Percentiles rank a stretch among this genome's conserved stretches.
Conservation (phyloP, 2,888 invertebrate genomes). For the Rhaphigaster nebulosa region DNA sequence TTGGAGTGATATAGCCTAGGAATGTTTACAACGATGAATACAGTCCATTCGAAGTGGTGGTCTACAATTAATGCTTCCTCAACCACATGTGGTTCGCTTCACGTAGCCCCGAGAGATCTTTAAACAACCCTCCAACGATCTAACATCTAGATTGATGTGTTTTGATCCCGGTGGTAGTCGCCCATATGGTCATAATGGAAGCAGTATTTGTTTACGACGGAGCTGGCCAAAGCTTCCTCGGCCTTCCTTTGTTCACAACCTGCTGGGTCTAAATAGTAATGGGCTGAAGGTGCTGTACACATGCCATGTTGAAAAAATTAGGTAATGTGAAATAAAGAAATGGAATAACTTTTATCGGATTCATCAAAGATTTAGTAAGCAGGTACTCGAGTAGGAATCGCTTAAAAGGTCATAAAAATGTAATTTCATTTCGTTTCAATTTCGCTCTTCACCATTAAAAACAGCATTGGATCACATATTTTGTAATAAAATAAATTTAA, state of each 20-base stretch:
- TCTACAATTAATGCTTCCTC: conserved; percentile 16
- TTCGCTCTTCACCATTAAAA: too few species aligned
- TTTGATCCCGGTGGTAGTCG: conserved; percentile 4
- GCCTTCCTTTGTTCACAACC: neutral
- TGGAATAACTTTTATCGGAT: neutral
- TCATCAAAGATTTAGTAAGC: neutral
- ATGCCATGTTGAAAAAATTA: neutral
- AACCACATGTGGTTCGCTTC: neutral
- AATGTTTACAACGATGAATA: neutral
- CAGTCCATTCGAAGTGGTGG: neutral
- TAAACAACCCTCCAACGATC: neutral
- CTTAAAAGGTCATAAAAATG: neutral
- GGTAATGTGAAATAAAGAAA: neutral
- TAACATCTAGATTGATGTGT: conserved; percentile 18
- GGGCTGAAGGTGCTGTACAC: neutral
- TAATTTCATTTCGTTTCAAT: too few species aligned
- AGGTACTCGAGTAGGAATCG: neutral
- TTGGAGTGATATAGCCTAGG: neutral
- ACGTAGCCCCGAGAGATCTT: neutral
- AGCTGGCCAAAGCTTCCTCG: neutral
- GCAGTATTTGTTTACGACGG: neutral
- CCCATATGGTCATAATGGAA: conserved; percentile 38
- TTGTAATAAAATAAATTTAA: too few species aligned
- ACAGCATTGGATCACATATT: too few species aligned
- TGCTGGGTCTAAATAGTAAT: neutral